Evolutionary conservation across 2,113 vertebrate genomes (phyloP).

Genomic region (Apteryx mantelli): DNA sequence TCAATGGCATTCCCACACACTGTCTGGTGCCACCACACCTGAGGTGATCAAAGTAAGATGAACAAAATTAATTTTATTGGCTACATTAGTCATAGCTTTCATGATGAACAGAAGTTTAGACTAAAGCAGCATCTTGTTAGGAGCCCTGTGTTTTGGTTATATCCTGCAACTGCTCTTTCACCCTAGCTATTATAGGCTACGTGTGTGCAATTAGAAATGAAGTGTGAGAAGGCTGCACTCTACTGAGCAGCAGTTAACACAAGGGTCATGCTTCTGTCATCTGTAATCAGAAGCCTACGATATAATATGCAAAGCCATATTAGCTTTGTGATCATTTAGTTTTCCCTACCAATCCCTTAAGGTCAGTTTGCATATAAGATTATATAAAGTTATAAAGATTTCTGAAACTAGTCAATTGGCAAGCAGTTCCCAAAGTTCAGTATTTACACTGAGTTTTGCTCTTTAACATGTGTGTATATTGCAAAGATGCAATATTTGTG

Average conservation of each 20-base stretch:
- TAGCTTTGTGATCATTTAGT: background rate
- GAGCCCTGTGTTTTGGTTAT: background rate
- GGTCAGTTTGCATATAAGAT: background rate
- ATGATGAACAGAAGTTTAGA: background rate
- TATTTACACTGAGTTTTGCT: background rate
- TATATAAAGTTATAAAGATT: background rate
- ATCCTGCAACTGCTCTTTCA: background rate
- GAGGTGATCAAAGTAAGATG: background rate
- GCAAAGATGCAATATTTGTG: accelerated
- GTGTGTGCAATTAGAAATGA: accelerated
- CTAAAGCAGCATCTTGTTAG: background rate
- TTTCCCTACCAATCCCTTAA: background rate
- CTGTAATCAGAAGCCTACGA: background rate
- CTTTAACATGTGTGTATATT: background rate
- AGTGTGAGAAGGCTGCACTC: background rate
- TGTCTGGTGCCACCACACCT: background rate
- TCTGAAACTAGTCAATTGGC: background rate
- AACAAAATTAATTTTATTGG: background rate
- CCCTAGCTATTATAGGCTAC: background rate
- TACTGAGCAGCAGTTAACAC: background rate
- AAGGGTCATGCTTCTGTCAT: background rate
- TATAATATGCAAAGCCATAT: background rate
- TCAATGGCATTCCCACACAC: background rate
- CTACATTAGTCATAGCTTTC: background rate
- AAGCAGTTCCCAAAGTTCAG: background rate